Evolutionary conservation across 1,140 invertebrate species (phyloP), one percentile per base, ranked within the genome.

Genomic region (Sinella curviseta): DNA sequence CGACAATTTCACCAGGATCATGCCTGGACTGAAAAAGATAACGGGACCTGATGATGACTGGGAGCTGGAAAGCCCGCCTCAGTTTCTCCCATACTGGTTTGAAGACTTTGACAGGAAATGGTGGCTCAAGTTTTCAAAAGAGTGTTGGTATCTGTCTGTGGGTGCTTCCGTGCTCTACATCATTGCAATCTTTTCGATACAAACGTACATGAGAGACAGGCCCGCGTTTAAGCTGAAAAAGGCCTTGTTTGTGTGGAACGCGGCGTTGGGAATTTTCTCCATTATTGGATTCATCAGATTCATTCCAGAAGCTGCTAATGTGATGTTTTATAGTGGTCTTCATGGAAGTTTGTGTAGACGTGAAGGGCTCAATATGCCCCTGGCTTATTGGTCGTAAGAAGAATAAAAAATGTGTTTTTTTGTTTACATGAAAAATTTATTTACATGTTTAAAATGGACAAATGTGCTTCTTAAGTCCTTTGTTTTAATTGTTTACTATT

Each of bases 171-270:
- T 36, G 0, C 28, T 65, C 0, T 80, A 80, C 54, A 65, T 80
- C 31, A 24, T 74, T 28, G 0, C 55, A 1, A 77, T 80, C 1
- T 80, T 80, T 35, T 31, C 36, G 0, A 31, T 80, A 35, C 79
- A 77, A 77, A 57, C 17, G 20, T 26, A 48, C 30, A 80, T 80
- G 79, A 54, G 48, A 77, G 57, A 77, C 48, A 57, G 79, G 20
- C 39, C n/a, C 20, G 57, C 79, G 33, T 77, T 80, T 55, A 17
- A 24, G 48, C 67, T 80, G 0, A 75, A 77, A 30, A 74, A 67
- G 74, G 28, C 65, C 1, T 35, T 80, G 20, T 76, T 65, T 34
- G 1, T 77, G 20, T 80, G 79, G 79, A 80, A 80, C 76, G 31
- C 48, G 20, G 30, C 30, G 12, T 31, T 80, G 17, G 75, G 75